phyloP scores from a whole-genome alignment of 2,888 invertebrate genomes.

The Imbricaverruca yamaguchii region DNA sequence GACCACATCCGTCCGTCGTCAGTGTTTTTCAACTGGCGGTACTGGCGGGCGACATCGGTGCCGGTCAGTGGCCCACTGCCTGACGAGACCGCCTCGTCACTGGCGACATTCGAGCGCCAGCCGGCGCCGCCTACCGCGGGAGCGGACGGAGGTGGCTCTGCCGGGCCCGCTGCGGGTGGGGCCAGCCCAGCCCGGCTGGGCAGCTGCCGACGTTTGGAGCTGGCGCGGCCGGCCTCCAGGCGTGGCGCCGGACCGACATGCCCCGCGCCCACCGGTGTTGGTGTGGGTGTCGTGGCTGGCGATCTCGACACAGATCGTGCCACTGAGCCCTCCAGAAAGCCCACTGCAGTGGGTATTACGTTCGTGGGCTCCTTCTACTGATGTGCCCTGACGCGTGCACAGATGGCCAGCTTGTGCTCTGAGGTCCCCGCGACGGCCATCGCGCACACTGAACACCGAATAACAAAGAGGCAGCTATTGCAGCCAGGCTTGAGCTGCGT shows the following conservation, averaged over 20 bases:
- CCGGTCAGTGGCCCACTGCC: constrained; percentile 43
- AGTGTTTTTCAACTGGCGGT: constrained; percentile 82
- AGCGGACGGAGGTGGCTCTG: not conserved
- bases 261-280: not conserved
- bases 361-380: constrained; percentile 12
- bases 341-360: not conserved
- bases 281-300: too few species aligned
- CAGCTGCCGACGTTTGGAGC: not conserved
- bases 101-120: not conserved
- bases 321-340: too few species aligned
- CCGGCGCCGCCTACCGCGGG: too few species aligned
- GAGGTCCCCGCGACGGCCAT: too few species aligned
- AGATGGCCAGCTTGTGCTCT: too few species aligned
- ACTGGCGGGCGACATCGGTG: constrained; percentile 63
- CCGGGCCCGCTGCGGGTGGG: not conserved
- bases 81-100: not conserved
- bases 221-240: not conserved
- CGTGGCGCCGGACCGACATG: not conserved
- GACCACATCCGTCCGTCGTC: constrained; percentile 40
- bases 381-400: not conserved
- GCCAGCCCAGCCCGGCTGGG: not conserved
- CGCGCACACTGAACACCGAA: too few species aligned
- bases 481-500: too few species aligned
- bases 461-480: too few species aligned
- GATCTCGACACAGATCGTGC: too few species aligned